Base-by-base conservation (phyloP, 2,797 vertebrate genomes). In the Chiroxiphia lanceolata region DNA sequence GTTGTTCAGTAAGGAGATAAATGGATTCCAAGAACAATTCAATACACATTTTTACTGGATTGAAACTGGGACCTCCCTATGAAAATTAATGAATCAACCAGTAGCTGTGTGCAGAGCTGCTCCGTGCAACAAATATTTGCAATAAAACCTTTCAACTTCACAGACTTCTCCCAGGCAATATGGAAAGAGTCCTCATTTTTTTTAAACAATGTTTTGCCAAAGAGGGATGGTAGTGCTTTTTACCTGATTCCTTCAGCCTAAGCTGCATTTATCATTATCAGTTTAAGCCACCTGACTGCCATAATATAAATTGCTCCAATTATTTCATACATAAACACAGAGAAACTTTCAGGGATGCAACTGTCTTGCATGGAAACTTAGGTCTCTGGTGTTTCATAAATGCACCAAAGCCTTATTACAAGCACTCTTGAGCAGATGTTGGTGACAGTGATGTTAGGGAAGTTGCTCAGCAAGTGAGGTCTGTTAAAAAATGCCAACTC, bases 81-180 rank as follows among this genome's bases (percentile, higher is more conserved):
- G 79, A 81, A 93, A 86, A 76, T 48, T 59, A 79, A 81, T 25
- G 44, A 50, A 48, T 74, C 63, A 69, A 87, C 65, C 57, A 81
- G 67, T 40, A 90, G 78, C 68, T 89, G 40, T 84, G 56, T 87
- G 80, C 6, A 33, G 87, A 88, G 85, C 84, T 92, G 81, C 78
- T 89, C 71, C 1, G 6, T 56, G 70, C 74, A 78, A 83, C 10
- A 15, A 76, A 4, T 63, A 83, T 70, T 88, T 74, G 64, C 89
- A 80, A 57, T 45, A 74, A 89, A 83, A 90, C 60, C 75, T 93
- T 95, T 84, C 77, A 76, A 50, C 42, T 83, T 93, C 64, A 70
- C 56, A 77, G 75, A 38, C 51, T 93, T 91, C 80, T 93, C 64
- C 81, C 64, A 76, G 63, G 67, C 60, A 84, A 71, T 33, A 57